Base-by-base conservation (phyloP, 2,888 invertebrate species). In the Pegoplata infirma region DNA sequence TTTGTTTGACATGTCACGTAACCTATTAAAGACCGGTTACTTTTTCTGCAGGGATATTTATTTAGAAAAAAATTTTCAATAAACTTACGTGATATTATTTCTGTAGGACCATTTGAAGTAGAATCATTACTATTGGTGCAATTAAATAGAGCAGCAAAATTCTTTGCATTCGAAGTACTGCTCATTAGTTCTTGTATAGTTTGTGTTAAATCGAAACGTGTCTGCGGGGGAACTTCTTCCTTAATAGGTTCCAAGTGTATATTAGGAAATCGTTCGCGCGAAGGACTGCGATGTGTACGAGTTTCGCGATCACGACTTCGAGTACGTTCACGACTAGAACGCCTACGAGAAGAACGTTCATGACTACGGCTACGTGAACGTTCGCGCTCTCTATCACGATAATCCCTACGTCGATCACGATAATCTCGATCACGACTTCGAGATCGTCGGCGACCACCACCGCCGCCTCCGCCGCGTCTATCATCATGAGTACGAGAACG, bases 361-460 rank as follows among this genome's bases (percentile, higher is more conserved):
- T 80, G 81, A 10, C 84, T 84, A 12, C 82, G 84, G 5, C 83
- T 83, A 12, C 83, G 69, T 14, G 81, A 80, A 49, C 84, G 85
- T 23, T 89, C 91, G 91, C 86, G 90, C 90, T 91, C 80, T 82
- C 90, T 83, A 85, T 92, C 89, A 91, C 78, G 80, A 69, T 72
- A 76, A 32, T 81, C 81, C 5, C 81, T 73, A 3, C 82, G 82
- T 21, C 81, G 80, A 7, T 69, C 89, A 90, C 91, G 86, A 90
- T 4, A 4, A 90, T 91, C 85, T 81, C 91, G 83, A 86, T 91
- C 81, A 84, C 90, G 84, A 86, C 89, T 75, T n/a, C 84, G 85
- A 47, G 87, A 86, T 3, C 83, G 82, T 0, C 87, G 84, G 7
- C 88, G 86, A n/a, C 84, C 82, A 12, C 85, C 81, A 0, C n/a